These are phyloP conservation scores for Salvelinus alpinus DNA, from an alignment of 2,113 vertebrate genomes.

Conservation along the genomic window DNA sequence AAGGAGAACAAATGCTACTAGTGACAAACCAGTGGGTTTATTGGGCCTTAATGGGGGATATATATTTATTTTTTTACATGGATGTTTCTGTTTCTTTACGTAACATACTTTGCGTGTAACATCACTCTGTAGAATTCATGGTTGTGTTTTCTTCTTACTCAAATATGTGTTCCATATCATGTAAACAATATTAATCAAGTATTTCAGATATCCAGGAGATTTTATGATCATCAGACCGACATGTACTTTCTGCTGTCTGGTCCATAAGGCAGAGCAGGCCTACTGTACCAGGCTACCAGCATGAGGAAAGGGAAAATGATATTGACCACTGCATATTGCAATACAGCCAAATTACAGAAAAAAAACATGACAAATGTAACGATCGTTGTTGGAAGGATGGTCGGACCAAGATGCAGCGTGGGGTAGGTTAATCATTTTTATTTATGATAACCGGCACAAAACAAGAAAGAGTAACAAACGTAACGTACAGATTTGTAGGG, in stretches of 20 bases:
- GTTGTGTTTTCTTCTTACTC: background rate
- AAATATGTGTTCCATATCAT: background rate
- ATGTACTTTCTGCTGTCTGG: no score
- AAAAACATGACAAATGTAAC: constrained; percentile 8
- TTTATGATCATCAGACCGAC: background rate
- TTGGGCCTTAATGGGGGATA: background rate
- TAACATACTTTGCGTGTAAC: background rate
- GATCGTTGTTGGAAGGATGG: no score
- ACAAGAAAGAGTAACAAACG: no score
- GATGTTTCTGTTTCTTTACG: background rate
- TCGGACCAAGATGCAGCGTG: no score
- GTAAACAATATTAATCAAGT: background rate
- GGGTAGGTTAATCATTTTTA: no score
- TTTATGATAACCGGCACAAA: no score
- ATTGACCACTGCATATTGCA: constrained; percentile 27
- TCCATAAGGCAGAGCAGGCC: background rate
- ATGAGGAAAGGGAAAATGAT: background rate
- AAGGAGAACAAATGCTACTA: background rate
- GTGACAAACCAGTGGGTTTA: background rate
- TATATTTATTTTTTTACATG: background rate
- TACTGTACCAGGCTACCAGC: background rate
- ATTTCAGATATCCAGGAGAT: background rate
- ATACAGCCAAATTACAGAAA: constrained; percentile 28
- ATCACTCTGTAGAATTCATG: background rate
- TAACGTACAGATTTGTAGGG: no score